phyloP scores from a whole-genome alignment of 2,113 vertebrate species.

The Pan paniscus region DNA sequence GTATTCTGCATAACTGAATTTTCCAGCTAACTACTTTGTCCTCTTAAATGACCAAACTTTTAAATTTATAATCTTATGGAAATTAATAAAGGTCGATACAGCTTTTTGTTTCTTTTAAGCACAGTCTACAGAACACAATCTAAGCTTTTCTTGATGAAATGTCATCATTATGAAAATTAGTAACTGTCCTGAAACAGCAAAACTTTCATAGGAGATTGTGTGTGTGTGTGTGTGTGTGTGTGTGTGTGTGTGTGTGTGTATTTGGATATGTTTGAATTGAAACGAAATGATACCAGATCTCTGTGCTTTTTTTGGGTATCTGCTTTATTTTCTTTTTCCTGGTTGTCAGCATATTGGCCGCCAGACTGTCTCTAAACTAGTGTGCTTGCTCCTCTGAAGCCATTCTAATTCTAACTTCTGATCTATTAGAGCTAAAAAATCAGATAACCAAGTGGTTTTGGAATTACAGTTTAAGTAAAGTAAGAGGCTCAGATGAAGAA shows the following conservation, averaged over 20 bases:
- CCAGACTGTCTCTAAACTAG: background rate
- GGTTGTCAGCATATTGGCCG: background rate
- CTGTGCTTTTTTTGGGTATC: background rate
- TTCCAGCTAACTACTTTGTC: background rate
- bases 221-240: background rate
- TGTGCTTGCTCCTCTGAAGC: background rate
- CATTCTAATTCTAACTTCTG: background rate
- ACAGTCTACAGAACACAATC: background rate
- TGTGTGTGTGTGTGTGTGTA: background rate
- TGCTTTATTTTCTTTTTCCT: background rate
- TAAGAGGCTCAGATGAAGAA: background rate
- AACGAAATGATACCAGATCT: background rate
- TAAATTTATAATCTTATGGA: background rate
- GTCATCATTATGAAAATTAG: background rate
- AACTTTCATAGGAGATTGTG: background rate
- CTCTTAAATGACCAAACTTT: background rate
- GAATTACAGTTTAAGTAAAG: constrained; percentile 1
- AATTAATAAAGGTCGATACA: background rate
- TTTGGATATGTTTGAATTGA: background rate
- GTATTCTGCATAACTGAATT: background rate
- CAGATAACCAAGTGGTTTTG: background rate
- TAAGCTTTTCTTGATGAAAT: background rate
- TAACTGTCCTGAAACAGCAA: background rate
- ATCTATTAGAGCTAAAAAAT: background rate
- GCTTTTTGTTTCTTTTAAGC: background rate